These are phyloP conservation scores for Dermatophagoides farinae DNA, from an alignment of 1,140 invertebrate species.

Conservation along the genomic window DNA sequence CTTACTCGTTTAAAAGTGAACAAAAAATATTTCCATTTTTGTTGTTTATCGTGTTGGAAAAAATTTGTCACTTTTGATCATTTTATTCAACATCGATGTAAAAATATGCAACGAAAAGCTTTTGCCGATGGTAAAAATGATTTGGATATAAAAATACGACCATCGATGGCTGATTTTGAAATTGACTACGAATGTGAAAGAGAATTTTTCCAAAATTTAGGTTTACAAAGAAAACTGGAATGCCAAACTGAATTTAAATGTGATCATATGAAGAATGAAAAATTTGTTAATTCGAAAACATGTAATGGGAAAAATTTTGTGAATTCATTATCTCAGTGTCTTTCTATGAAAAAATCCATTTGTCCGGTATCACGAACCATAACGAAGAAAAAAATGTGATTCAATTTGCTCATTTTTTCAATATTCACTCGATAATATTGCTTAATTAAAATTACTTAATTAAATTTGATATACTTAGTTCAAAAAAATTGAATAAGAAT, in stretches of 20 bases:
- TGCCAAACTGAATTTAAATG: neutral
- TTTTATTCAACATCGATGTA: constrained; percentile 6
- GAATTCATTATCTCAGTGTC: neutral
- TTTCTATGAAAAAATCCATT: no score
- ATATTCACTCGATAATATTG: no score
- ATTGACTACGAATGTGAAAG: constrained; percentile 1
- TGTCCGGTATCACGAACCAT: no score
- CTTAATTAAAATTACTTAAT: no score
- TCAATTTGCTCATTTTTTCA: no score
- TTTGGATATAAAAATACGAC: neutral
- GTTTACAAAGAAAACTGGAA: neutral
- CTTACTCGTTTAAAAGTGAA: neutral
- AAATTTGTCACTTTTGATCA: neutral
- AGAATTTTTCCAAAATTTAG: constrained; percentile 3
- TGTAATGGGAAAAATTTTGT: neutral
- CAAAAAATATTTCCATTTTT: constrained; percentile 6
- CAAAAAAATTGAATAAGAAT: no score
- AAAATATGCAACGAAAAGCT: neutral
- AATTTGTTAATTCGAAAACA: no score
- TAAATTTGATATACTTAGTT: no score
- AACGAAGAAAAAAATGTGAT: no score
- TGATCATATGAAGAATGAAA: neutral
- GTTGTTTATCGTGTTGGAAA: constrained; percentile 1
- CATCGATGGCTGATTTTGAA: no score
- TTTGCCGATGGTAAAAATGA: neutral